Percentiles rank a stretch among this genome's conserved stretches.
These are phyloP conservation scores for Ophthalmolycus amberensis DNA, from an alignment of 2,113 vertebrate genomes.

Conservation along the genomic window DNA sequence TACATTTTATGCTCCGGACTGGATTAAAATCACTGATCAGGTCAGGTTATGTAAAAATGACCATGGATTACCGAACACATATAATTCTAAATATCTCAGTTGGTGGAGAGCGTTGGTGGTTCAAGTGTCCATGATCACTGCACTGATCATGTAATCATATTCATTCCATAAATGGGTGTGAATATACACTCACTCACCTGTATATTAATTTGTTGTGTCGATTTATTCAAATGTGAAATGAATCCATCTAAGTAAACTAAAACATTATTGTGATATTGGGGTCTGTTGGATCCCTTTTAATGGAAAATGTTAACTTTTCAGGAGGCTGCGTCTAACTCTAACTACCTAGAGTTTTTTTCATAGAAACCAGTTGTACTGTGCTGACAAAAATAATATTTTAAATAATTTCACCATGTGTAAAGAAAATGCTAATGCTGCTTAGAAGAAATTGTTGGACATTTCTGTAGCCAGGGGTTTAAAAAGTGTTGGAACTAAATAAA, in stretches of 20 bases:
- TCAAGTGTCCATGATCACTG: neutral
- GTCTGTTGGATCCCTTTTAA: neutral
- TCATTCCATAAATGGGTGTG: no score
- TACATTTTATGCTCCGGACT: fast-evolving
- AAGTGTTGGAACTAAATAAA: neutral
- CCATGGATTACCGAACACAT: neutral
- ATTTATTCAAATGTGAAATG: neutral
- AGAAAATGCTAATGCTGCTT: neutral
- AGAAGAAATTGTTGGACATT: neutral
- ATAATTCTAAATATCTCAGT: neutral
- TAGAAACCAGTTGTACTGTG: neutral
- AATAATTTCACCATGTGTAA: neutral
- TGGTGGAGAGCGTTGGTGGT: neutral
- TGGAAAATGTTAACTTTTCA: neutral
- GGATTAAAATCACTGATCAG: neutral
- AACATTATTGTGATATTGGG: neutral
- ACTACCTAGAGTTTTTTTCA: neutral
- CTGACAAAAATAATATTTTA: neutral
- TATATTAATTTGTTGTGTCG: neutral
- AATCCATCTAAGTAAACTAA: neutral
- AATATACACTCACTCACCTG: no score
- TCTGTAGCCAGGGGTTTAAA: neutral
- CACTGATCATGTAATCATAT: neutral
- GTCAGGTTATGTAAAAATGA: neutral
- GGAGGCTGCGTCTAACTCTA: neutral